A percentile compares a stretch with the other conserved stretches of the same genome.
Evolutionary conservation across 2,113 vertebrate genomes (phyloP).

Genomic region (Oreochromis niloticus): DNA sequence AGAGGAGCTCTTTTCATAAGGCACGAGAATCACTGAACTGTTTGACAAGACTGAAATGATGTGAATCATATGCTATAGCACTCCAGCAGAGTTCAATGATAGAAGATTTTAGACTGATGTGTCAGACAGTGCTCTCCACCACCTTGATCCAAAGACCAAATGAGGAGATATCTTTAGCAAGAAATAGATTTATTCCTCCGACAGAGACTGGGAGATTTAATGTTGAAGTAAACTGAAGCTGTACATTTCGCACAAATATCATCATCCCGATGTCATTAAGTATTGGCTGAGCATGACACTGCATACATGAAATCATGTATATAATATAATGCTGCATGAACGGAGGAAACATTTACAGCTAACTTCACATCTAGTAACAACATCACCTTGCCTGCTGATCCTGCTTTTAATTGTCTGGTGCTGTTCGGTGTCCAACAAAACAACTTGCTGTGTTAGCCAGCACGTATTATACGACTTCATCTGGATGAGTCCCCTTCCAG

Average conservation of each 20-base stretch:
- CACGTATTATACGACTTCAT: not conserved
- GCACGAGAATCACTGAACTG: not conserved
- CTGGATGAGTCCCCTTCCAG: not conserved
- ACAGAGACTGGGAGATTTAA: not conserved
- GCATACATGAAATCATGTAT: not conserved
- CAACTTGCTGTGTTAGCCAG: not conserved
- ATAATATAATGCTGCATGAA: not conserved
- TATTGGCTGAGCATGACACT: not conserved
- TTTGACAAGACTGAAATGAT: not conserved
- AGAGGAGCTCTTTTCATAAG: not conserved
- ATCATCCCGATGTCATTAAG: not conserved
- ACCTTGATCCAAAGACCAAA: not conserved
- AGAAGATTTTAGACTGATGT: not conserved
- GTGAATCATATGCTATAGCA: not conserved
- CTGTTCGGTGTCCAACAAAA: not conserved
- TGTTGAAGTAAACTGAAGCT: not conserved
- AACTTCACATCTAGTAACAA: not conserved
- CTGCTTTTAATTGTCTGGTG: not conserved
- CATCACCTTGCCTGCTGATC: not conserved
- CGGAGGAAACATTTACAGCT: not conserved
- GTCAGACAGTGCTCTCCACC: not conserved
- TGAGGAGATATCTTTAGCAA: not conserved
- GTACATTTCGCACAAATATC: not conserved
- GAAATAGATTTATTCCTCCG: not conserved
- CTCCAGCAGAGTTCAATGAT: not conserved